Base-by-base conservation (phyloP, 2,888 invertebrate genomes). In the Melieria picta region DNA sequence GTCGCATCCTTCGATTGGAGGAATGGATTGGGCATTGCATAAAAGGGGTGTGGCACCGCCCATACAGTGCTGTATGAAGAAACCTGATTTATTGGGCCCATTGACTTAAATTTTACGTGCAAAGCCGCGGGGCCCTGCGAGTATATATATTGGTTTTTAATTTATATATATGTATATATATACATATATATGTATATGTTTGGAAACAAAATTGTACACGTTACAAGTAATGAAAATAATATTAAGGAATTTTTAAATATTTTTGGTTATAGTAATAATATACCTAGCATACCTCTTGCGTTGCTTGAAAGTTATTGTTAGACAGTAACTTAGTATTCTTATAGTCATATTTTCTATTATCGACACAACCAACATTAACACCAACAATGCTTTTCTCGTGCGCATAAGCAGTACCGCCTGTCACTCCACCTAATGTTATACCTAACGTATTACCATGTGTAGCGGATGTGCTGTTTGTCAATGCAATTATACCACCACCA, bases 291-390 rank as follows among this genome's bases (percentile, higher is more conserved):
- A 83, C 83, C 83, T 83, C 83, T 81, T 79, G 76, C 71, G 79
- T 63, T 72, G 78, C 64, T 76, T 80, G 81, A 72, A 78, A 83
- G 76, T 75, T 80, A 77, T 73, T 80, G 76, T 77, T 81, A 75
- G 78, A 72, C 65, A 83, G 69, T 74, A 81, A 74, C 77, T 80
- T 82, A 16, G 16, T 16, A 77, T 78, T 83, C 74, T 82, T 83
- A 74, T 79, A 79, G 74, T 83, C 83, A 72, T 77, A 82, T 74
- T 83, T 83, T 67, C 81, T 81, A 78, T 75, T 81, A 77, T 83
- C 80, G 72, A 81, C 75, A 76, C 80, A 78, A 74, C 75, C 76
- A 62, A 52, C 58, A 63, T 75, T 77, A 43, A 76, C 74, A 69
- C 75, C 72, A 67, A 75, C 72, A 30, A 75, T 71, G 45, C 71